Evolutionary conservation across 1,140 invertebrate species (phyloP).

Genomic region (Notospermus geniculatus): DNA sequence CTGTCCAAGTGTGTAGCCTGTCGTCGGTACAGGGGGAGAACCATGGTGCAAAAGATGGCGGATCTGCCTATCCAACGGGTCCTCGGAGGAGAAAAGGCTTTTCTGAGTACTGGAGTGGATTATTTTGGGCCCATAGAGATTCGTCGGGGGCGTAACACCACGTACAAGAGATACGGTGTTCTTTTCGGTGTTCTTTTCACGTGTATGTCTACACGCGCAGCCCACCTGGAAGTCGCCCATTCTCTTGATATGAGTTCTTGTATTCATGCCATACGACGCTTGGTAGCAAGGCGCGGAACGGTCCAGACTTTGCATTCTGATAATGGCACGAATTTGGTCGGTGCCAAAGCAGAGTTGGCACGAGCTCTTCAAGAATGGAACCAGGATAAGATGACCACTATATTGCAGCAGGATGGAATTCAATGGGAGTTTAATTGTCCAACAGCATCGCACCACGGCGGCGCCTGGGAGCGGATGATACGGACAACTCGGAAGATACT

Average conservation of each 20-base stretch:
- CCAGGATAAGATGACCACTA: too few relatives aligned
- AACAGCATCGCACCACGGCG: slow-evolving; percentile 1
- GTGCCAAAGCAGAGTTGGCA: too few relatives aligned
- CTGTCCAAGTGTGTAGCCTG: background rate
- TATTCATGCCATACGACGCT: slow-evolving; percentile 7
- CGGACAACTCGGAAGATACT: slow-evolving; percentile 16
- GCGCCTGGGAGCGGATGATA: slow-evolving; percentile 25
- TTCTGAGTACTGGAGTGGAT: background rate
- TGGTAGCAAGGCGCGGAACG: too few relatives aligned
- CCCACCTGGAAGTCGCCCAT: slow-evolving; percentile 1
- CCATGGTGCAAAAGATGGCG: background rate
- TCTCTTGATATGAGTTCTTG: slow-evolving; percentile 15
- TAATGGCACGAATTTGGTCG: too few relatives aligned
- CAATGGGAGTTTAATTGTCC: slow-evolving; percentile 11
- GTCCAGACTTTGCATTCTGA: too few relatives aligned
- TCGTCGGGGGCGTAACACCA: background rate
- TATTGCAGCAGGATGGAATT: too few relatives aligned
- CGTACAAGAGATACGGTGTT: background rate
- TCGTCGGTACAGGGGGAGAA: background rate
- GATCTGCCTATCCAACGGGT: background rate
- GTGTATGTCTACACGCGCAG: slow-evolving; percentile 9
- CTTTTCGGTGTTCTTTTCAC: too few relatives aligned
- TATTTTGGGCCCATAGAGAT: background rate
- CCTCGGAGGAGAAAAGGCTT: background rate
- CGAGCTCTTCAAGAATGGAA: too few relatives aligned